Conservation (phyloP, 2,113 vertebrate species). For the Poeciliopsis prolifica region DNA sequence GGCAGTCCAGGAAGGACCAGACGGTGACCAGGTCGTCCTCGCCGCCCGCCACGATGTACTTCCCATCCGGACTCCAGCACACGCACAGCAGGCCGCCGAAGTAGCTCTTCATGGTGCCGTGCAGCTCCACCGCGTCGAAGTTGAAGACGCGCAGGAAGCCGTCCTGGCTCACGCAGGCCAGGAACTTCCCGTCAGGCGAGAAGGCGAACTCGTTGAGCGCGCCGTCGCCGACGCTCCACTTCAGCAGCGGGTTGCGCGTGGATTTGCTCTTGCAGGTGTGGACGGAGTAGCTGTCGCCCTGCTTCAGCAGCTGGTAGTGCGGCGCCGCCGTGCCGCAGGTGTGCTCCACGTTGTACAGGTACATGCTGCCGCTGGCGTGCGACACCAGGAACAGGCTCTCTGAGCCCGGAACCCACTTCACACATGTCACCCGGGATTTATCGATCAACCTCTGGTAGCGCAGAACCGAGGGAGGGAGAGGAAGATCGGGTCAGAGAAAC, state of each 20-base stretch:
- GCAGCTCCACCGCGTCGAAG: slow-evolving; percentile 96
- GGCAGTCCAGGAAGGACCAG: slow-evolving; percentile 96
- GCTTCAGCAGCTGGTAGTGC: slow-evolving; percentile 98
- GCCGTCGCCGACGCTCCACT: slow-evolving; percentile 98
- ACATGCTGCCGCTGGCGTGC: slow-evolving; percentile 97
- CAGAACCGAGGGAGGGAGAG: slow-evolving; percentile 1
- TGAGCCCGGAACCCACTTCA: slow-evolving; percentile 98
- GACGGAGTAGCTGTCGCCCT: slow-evolving; percentile 97
- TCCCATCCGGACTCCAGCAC: slow-evolving; percentile 98
- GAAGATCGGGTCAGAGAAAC: slow-evolving; percentile 15
- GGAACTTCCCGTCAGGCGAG: slow-evolving; percentile 97
- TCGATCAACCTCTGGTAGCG: slow-evolving; percentile 96
- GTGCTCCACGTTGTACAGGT: slow-evolving; percentile 99
- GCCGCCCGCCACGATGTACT: slow-evolving; percentile 95
- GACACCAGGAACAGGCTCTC: slow-evolving; percentile 98
- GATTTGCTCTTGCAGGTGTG: slow-evolving; percentile 99
- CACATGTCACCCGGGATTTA: slow-evolving; percentile 97
- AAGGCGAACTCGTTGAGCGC: slow-evolving; percentile 98
- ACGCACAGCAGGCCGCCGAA: slow-evolving; percentile 97
- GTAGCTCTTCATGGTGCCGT: slow-evolving; percentile 99
- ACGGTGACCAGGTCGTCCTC: slow-evolving; percentile 99
- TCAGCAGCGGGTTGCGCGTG: slow-evolving; percentile 95
- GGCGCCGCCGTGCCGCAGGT: slow-evolving; percentile 94
- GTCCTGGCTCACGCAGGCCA: slow-evolving; percentile 96
- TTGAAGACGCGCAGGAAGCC: slow-evolving; percentile 97